Evolutionary conservation across 1,140 invertebrate species (phyloP).

Genomic region (Aporrectodea caliginosa): DNA sequence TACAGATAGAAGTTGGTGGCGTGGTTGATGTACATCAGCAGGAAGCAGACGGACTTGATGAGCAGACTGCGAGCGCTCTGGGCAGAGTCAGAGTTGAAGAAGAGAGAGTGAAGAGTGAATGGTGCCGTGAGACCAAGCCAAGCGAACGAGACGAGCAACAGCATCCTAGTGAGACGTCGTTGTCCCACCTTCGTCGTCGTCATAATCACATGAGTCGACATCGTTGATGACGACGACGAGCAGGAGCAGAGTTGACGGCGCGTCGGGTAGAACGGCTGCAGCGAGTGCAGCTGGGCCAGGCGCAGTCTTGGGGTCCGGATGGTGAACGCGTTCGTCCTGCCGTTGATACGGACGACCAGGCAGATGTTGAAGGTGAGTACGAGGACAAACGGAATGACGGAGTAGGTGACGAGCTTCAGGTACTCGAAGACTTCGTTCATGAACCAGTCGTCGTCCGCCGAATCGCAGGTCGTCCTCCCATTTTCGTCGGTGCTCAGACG

Average conservation of each 20-base stretch:
- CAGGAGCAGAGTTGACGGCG: too few relatives aligned
- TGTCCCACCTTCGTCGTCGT: background rate
- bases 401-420: background rate
- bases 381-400: background rate
- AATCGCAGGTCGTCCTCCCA: background rate
- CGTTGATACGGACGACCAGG: too few relatives aligned
- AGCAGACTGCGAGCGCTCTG: background rate
- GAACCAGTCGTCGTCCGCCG: background rate
- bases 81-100: conserved; percentile 32
- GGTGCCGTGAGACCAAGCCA: conserved; percentile 51
- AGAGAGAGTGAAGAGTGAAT: conserved; percentile 45
- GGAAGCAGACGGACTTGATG: background rate
- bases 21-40: conserved; percentile 36
- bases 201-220: background rate
- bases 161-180: conserved; percentile 43
- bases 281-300: background rate
- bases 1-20: conserved; percentile 38
- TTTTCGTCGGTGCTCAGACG: background rate
- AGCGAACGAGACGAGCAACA: conserved; percentile 49
- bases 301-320: too few relatives aligned
- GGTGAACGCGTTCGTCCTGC: background rate
- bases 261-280: background rate
- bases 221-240: too few relatives aligned
- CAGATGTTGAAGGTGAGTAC: too few relatives aligned
- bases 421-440: background rate